These are phyloP conservation scores for Aphodius granarius DNA, from an alignment of 2,888 invertebrate genomes.

Conservation along the genomic window DNA sequence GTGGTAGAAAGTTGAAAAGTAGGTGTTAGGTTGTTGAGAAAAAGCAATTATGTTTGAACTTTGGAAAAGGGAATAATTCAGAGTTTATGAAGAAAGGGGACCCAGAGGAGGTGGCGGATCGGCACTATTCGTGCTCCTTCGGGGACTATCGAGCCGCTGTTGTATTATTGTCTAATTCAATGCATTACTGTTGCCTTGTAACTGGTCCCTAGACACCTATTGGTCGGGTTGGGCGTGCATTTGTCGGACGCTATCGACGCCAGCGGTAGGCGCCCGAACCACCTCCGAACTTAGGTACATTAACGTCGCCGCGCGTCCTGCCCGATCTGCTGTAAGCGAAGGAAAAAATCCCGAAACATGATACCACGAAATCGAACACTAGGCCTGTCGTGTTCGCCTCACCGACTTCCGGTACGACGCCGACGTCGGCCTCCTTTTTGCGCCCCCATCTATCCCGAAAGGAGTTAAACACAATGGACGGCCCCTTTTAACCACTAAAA, in stretches of 20 bases:
- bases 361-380: too few species aligned
- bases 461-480: neutral
- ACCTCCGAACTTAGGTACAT: conserved; percentile 18
- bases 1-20: neutral
- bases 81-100: conserved; percentile 40
- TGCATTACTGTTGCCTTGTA: conserved; percentile 59
- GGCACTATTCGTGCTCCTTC: conserved; percentile 39
- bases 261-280: conserved; percentile 42
- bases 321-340: too few species aligned
- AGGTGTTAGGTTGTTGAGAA: neutral
- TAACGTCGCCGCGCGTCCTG: neutral
- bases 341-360: too few species aligned
- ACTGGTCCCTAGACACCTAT: conserved; percentile 54
- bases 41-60: conserved; percentile 29
- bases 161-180: conserved; percentile 64
- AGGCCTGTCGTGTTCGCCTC: neutral
- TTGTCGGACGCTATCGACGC: conserved; percentile 49
- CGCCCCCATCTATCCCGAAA: neutral
- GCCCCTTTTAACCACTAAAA: conserved; percentile 1
- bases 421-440: neutral
- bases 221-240: conserved; percentile 51
- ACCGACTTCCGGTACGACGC: neutral
- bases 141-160: conserved; percentile 50
- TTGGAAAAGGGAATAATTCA: conserved; percentile 39
- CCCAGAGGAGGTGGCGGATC: conserved; percentile 37